phyloP scores from a whole-genome alignment of 2,888 invertebrate genomes.

The Epistrophe grossulariae region DNA sequence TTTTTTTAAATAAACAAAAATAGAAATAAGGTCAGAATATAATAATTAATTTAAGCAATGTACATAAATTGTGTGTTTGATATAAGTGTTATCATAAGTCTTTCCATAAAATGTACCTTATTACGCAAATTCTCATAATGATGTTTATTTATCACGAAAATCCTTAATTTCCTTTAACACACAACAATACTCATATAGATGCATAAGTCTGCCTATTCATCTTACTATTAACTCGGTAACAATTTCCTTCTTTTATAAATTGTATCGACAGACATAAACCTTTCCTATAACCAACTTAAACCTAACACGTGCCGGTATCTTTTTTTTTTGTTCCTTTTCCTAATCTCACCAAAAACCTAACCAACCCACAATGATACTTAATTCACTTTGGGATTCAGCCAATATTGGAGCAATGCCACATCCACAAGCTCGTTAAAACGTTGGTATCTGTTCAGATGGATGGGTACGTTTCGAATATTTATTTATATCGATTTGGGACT shows the following conservation, averaged over 20 bases:
- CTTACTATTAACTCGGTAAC: conserved; percentile 1
- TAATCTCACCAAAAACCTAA: conserved; percentile 37
- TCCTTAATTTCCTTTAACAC: neutral
- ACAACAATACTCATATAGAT: neutral
- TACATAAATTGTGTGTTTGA: neutral
- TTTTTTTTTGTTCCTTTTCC: neutral
- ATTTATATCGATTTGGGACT: conserved; percentile 2
- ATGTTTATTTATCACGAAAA: neutral
- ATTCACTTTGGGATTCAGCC: conserved; percentile 43
- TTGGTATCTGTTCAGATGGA: conserved; percentile 10
- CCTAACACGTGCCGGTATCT: conserved; percentile 44
- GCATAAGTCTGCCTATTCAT: neutral
- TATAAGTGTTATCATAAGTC: neutral
- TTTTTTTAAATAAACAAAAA: no score
- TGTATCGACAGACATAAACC: neutral
- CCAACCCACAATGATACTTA: conserved; percentile 17
- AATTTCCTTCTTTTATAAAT: conserved; percentile 11
- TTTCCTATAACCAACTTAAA: neutral
- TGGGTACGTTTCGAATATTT: neutral
- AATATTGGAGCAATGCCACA: conserved; percentile 42
- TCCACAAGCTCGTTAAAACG: conserved; percentile 16
- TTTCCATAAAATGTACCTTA: neutral
- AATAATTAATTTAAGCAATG: neutral
- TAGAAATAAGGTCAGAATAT: no score
- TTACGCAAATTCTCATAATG: neutral